Conservation (phyloP, 2,888 invertebrate species). For the Caenorhabditis plicata region DNA sequence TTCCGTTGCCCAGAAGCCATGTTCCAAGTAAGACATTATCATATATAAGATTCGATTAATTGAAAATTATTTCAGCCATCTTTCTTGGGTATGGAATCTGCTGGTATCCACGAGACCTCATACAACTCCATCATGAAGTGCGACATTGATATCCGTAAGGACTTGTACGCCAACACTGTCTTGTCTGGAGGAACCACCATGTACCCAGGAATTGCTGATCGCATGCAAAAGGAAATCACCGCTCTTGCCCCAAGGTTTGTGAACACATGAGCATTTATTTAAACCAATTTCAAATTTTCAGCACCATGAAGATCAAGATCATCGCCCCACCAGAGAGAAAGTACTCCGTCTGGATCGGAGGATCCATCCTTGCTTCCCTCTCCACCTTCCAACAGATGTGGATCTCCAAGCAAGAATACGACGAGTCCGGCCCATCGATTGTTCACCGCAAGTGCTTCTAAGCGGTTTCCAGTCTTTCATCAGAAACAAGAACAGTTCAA, state of each 20-base stretch:
- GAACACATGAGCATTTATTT: background rate
- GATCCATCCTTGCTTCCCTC: constrained; percentile 88
- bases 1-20: constrained; percentile 83
- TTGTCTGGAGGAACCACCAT: constrained; percentile 74
- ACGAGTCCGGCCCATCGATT: constrained; percentile 67
- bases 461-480: constrained; percentile 6
- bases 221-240: constrained; percentile 85
- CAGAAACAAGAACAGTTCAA: constrained; percentile 9
- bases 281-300: too few relatives aligned
- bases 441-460: constrained; percentile 58
- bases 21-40: constrained; percentile 34
- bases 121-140: constrained; percentile 92
- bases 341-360: constrained; percentile 97
- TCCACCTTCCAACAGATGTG: constrained; percentile 90
- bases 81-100: constrained; percentile 74
- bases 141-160: constrained; percentile 87
- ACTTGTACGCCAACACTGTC: constrained; percentile 76
- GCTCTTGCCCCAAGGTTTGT: constrained; percentile 73
- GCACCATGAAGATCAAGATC: constrained; percentile 72
- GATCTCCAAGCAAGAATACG: constrained; percentile 80
- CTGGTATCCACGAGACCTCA: constrained; percentile 72
- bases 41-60: background rate
- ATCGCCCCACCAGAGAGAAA: constrained; percentile 79
- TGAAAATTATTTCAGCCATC: constrained; percentile 71
- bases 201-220: constrained; percentile 94